Evolutionary conservation across 2,113 vertebrate genomes (phyloP).

Genomic region (Addax nasomaculatus): DNA sequence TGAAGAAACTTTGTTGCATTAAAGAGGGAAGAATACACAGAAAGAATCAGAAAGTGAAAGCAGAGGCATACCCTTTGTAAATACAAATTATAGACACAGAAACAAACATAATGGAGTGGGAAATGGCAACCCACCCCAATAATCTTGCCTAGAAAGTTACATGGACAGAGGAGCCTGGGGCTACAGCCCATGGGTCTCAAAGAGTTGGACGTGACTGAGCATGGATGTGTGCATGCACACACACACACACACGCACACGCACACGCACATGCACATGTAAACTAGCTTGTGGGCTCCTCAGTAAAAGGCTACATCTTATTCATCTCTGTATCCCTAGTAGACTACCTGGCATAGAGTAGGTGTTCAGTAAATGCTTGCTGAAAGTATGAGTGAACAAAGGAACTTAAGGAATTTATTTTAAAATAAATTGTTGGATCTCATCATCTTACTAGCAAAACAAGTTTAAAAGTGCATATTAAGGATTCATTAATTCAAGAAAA

Average conservation of each 20-base stretch:
- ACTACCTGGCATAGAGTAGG: not conserved
- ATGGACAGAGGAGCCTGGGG: not conserved
- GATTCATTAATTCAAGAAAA: not conserved
- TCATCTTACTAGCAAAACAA: not conserved
- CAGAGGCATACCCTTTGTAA: not conserved
- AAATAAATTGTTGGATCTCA: not conserved
- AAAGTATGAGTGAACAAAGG: not conserved
- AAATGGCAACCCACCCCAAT: not conserved
- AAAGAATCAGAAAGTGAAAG: not conserved
- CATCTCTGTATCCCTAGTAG: not conserved
- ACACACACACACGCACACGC: not conserved
- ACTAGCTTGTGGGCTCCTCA: not conserved
- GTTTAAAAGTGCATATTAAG: not conserved
- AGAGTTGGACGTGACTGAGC: not conserved
- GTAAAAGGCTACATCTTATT: not conserved
- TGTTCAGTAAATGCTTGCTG: not conserved
- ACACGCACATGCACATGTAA: not conserved
- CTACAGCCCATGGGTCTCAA: not conserved
- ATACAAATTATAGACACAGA: not conserved
- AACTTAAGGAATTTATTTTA: not conserved
- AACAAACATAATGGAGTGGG: not conserved
- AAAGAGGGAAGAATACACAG: not conserved
- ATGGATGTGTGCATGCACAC: accelerated
- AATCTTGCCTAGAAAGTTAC: not conserved
- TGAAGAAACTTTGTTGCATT: not conserved